These are phyloP conservation scores for Drosophila subobscura DNA, from an alignment of 1,140 invertebrate genomes.

Conservation along the genomic window DNA sequence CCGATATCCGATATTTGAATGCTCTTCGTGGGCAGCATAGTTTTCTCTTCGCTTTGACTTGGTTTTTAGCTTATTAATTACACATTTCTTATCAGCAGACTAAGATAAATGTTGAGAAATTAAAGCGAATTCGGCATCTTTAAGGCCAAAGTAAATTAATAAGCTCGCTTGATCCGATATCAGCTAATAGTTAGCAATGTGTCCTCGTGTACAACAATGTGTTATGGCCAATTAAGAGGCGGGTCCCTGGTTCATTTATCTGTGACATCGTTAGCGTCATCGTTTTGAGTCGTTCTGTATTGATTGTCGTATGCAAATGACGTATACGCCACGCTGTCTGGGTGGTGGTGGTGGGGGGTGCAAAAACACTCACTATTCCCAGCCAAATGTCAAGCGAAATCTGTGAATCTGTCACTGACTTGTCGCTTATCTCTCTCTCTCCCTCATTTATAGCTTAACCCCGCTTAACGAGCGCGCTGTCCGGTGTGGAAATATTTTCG, in stretches of 20 bases:
- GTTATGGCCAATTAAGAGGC: constrained; percentile 39
- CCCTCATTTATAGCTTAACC: constrained; percentile 37
- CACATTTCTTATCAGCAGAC: background rate
- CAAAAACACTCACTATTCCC: constrained; percentile 18
- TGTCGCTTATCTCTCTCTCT: constrained; percentile 15
- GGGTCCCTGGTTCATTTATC: constrained; percentile 28
- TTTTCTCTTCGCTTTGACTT: background rate
- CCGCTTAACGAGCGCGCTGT: constrained; percentile 21
- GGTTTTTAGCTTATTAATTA: background rate
- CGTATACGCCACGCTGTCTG: constrained; percentile 60
- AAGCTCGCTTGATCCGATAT: background rate
- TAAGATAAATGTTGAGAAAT: background rate
- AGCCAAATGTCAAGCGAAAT: constrained; percentile 52
- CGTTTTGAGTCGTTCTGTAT: constrained; percentile 33
- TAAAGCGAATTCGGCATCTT: background rate
- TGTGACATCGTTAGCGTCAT: constrained; percentile 32
- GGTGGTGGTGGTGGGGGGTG: no score
- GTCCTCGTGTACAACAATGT: constrained; percentile 30
- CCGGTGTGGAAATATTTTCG: constrained; percentile 55
- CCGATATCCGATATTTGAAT: no score
- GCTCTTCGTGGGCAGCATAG: no score
- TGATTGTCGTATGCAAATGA: constrained; percentile 64
- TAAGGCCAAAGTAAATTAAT: constrained; percentile 26
- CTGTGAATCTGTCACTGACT: constrained; percentile 43
- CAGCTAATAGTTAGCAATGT: constrained; percentile 9